Evolutionary conservation across 2,113 vertebrate genomes (phyloP).

Genomic region (Mungos mungo): DNA sequence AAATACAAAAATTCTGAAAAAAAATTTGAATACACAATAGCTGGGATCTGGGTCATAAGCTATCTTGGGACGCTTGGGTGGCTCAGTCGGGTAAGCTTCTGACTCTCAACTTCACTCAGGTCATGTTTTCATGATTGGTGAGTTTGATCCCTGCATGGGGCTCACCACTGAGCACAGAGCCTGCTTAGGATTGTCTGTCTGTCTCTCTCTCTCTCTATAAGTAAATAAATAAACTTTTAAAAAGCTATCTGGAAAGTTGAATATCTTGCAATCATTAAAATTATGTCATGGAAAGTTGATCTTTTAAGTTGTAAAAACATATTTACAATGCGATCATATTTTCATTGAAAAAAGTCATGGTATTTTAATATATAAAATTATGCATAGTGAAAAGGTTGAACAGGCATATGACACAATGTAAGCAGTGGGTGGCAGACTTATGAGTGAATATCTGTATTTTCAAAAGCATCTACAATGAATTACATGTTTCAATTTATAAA

Average conservation of each 20-base stretch:
- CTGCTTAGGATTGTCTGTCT: too few species aligned
- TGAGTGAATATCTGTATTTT: not conserved
- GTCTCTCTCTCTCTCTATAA: too few species aligned
- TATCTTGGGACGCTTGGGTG: not conserved
- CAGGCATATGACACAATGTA: not conserved
- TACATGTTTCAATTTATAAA: not conserved
- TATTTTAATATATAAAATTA: conserved; percentile 20
- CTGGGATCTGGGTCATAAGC: not conserved
- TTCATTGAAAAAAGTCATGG: not conserved
- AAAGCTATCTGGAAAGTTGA: not conserved
- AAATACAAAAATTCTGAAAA: not conserved
- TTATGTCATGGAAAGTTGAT: not conserved
- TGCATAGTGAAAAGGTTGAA: conserved; percentile 22
- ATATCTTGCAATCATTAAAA: not conserved
- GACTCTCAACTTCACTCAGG: too few species aligned
- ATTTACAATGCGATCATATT: conserved; percentile 18
- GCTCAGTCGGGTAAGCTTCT: too few species aligned
- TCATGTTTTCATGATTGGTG: too few species aligned
- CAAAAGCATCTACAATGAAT: not conserved
- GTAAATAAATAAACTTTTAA: too few species aligned
- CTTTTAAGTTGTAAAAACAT: not conserved
- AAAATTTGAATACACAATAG: not conserved
- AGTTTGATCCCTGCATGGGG: too few species aligned
- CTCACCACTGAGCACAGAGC: too few species aligned
- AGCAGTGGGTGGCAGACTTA: not conserved